A percentile compares a stretch with the other conserved stretches of the same genome.
phyloP scores from a whole-genome alignment of 2,797 vertebrate species.

The Pantherophis alleghaniensis region DNA sequence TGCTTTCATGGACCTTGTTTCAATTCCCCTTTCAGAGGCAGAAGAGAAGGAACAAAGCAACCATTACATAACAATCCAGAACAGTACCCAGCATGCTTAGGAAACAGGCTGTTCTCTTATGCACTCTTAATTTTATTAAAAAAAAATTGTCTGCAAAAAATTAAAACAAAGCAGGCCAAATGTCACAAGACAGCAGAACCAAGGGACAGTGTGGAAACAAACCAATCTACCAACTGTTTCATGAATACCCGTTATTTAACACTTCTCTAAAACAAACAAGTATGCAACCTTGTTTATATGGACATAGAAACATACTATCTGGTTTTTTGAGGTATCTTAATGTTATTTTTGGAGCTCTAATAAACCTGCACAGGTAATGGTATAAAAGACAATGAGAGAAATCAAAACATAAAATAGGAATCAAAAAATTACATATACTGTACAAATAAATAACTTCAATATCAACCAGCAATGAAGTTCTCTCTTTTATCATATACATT shows the following conservation, averaged over 20 bases:
- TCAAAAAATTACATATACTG: slow-evolving; percentile 22
- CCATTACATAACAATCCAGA: slow-evolving; percentile 4
- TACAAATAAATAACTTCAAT: slow-evolving; percentile 28
- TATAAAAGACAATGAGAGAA: slow-evolving; percentile 35
- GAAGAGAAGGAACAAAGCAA: slow-evolving; percentile 24
- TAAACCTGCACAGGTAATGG: slow-evolving; percentile 50
- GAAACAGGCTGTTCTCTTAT: slow-evolving; percentile 27
- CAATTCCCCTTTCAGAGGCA: slow-evolving; percentile 42
- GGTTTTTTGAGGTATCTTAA: slow-evolving; percentile 34
- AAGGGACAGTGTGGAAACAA: accelerated
- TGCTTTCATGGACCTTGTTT: neutral
- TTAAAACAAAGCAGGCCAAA: slow-evolving; percentile 16
- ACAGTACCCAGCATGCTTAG: slow-evolving; percentile 27
- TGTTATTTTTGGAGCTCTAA: slow-evolving; percentile 47
- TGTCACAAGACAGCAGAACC: neutral
- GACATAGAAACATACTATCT: slow-evolving; percentile 12
- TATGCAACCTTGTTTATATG: neutral
- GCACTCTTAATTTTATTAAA: accelerated
- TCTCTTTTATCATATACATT: slow-evolving; percentile 8
- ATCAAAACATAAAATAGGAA: slow-evolving; percentile 24
- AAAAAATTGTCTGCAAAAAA: slow-evolving; percentile 28
- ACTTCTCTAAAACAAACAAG: neutral
- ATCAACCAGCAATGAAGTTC: slow-evolving; percentile 33
- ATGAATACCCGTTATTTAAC: neutral
- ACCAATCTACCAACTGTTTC: neutral